Conservation (phyloP, 2,888 invertebrate genomes). For the Platycheirus albimanus region DNA sequence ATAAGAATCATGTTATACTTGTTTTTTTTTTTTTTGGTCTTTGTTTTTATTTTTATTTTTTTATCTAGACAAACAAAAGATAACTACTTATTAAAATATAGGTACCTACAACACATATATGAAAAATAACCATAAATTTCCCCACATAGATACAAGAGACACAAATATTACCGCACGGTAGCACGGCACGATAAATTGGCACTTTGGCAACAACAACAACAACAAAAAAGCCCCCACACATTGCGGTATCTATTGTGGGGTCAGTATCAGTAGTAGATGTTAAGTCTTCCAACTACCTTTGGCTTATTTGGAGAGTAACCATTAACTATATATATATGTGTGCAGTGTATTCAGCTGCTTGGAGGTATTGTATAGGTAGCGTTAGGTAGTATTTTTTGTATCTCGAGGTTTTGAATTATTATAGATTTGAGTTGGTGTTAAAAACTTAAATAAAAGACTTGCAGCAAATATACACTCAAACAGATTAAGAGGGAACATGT, state of each 20-base stretch:
- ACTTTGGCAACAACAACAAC: slow-evolving; percentile 4
- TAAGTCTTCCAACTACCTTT: neutral
- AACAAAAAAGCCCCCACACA: slow-evolving; percentile 17
- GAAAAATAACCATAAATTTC: slow-evolving; percentile 23
- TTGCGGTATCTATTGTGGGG: slow-evolving; percentile 32
- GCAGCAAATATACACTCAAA: neutral
- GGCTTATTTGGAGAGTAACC: slow-evolving; percentile 3
- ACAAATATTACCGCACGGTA: slow-evolving; percentile 12
- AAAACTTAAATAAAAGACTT: neutral
- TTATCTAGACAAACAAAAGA: neutral
- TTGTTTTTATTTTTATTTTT: slow-evolving; percentile 37
- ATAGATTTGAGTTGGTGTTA: neutral
- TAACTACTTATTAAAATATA: too few relatives aligned
- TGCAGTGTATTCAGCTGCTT: slow-evolving; percentile 37
- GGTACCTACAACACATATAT: too few relatives aligned
- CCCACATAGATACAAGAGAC: slow-evolving; percentile 30
- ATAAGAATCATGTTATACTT: slow-evolving; percentile 57
- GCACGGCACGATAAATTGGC: too few relatives aligned
- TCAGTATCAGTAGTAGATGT: slow-evolving; percentile 22
- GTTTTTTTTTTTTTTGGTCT: slow-evolving; percentile 37
- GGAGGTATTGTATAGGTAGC: neutral
- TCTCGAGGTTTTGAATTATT: neutral
- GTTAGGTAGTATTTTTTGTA: neutral
- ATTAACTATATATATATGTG: neutral
- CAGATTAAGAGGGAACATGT: neutral